Evolutionary conservation across 1,140 invertebrate species (phyloP), one percentile per base, ranked within the genome.

Genomic region (Zaprionus davidi): DNA sequence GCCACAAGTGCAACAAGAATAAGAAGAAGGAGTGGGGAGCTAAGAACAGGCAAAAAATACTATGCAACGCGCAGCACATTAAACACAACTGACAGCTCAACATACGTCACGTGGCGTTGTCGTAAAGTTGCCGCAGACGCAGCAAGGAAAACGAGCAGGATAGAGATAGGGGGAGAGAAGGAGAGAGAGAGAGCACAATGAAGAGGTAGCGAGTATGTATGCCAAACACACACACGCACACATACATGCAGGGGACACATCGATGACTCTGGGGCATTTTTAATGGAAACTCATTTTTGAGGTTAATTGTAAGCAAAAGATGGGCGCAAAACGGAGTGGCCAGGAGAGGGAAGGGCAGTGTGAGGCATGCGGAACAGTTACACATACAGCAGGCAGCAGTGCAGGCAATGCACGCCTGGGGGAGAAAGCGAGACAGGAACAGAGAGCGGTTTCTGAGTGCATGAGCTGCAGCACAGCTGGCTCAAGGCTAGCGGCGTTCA

Each of bases 261-360:
- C 86, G 86, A 86, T 90, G 86, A 91, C 88, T 91, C 77, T 72
- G 72, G 88, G 88, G 83, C 88, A 91, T 91, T 91, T 91, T 91
- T 91, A 91, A 91, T 91, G 88, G 88, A 91, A 91, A 91, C 84
- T 91, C 88, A 87, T 88, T 91, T 91, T 91, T 91, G 88, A 88
- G 88, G 88, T 91, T 91, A 91, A 91, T 91, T 91, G 88, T 88
- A 81, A 90, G 84, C 84, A 84, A 84, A 87, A 90, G 78, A 81
- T 83, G 84, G 58, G 31, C 36, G 57, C 51, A 26, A 20, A 34
- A n/a, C 13, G 38, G 13, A 7, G 15, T 6, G 12, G 62, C 9
- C 44, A 20, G 44, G 7, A 31, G 7, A 28, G 28, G 7, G 1
- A 7, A 46, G 44, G 7, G 6, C 3, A 20, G n/a, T 17, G 31